Base-by-base conservation (phyloP, 1,140 invertebrate species). In the Goniozus legneri region DNA sequence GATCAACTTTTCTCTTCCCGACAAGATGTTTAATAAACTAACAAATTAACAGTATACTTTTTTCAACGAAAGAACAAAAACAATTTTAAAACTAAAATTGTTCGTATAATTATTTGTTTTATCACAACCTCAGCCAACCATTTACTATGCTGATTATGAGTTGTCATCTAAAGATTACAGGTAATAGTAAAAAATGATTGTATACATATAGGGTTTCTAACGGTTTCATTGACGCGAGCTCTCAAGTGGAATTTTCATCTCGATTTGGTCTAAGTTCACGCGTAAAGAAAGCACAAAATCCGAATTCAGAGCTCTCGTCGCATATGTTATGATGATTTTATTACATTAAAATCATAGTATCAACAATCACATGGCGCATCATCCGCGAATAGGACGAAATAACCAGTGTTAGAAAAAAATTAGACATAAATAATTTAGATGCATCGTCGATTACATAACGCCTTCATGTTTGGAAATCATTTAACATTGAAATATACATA, bases 361-460 rank as follows among this genome's bases (percentile, higher is more conserved):
- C 75, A 76, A 76, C 73, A 76, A 76, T 76, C 73, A 76, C 73
- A 76, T 76, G 74, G 70, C 62, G 71, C 71, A 72, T 74, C 64
- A 74, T 70, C 60, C 69, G 69, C 73, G 66, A 73, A 75, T 69
- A 64, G 71, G 68, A 73, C 68, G 68, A 69, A 74, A 76, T 70
- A 75, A 71, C 65, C 66, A n/a, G 68, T 65, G 67, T 67, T 69
- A 66, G 36, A 50, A 66, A 73, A 71, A 65, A 64, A 72, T 69
- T 64, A 60, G 67, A 71, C 64, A 74, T 75, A 76, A 76, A 76
- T 75, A 75, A 75, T 75, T 76, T 75, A 75, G 69, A 69, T 62
- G 67, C 65, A 74, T 71, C 68, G 64, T 62, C 61, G 60, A 65
- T 51, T 59, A 61, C 69, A 60, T 60, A 68, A 73, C 66, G 68